Percentiles rank a stretch among this genome's conserved stretches.
Conservation (phyloP, 2,113 vertebrate species). For the Reinhardtius hippoglossoides region DNA sequence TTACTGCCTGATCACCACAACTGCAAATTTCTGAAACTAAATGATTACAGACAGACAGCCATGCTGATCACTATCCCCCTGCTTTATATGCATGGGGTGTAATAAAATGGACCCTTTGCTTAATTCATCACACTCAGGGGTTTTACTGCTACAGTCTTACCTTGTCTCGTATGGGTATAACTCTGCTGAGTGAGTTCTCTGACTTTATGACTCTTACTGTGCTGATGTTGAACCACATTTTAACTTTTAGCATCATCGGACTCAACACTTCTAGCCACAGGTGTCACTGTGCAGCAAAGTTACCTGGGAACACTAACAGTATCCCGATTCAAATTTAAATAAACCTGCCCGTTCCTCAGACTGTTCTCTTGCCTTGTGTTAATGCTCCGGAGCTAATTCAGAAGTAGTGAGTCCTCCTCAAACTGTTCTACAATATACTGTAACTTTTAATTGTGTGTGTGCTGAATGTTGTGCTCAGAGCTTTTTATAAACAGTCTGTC, state of each 20-base stretch:
- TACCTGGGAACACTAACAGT: neutral
- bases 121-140: neutral
- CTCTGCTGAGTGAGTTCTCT: neutral
- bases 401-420: too few species aligned
- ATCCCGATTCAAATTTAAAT: neutral
- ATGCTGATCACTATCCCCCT: too few species aligned
- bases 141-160: neutral
- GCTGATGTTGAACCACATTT: neutral
- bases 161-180: neutral
- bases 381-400: too few species aligned
- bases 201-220: neutral
- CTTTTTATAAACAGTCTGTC: too few species aligned
- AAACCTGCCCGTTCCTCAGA: neutral
- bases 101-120: neutral
- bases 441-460: too few species aligned
- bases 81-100: too few species aligned
- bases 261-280: neutral
- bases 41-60: too few species aligned
- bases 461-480: too few species aligned
- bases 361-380: neutral
- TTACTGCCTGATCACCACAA: too few species aligned
- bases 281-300: neutral
- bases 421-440: too few species aligned
- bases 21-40: too few species aligned
- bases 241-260: too few species aligned